Evolutionary conservation across 2,797 vertebrate genomes (phyloP).

Genomic region (Silurus aristotelis): DNA sequence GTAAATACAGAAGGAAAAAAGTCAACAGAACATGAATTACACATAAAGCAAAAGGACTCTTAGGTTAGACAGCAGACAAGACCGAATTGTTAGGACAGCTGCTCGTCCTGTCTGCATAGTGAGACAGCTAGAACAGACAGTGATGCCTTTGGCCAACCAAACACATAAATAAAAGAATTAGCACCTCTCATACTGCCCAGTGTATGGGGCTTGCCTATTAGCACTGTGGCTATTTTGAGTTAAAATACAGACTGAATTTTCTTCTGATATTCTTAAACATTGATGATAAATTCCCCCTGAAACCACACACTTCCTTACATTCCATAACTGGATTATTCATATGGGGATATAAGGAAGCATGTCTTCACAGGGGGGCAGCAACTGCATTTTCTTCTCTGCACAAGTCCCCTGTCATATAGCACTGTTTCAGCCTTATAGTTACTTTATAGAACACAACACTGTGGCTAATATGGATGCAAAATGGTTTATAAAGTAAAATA

Average conservation of each 20-base stretch:
- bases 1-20: background rate
- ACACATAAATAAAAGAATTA: slow-evolving; percentile 43
- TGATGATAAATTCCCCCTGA: slow-evolving; percentile 73
- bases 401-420: slow-evolving; percentile 69
- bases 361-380: slow-evolving; percentile 81
- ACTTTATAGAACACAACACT: slow-evolving; percentile 58
- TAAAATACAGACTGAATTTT: background rate
- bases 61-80: slow-evolving; percentile 44
- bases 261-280: background rate
- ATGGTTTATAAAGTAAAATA: background rate
- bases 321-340: slow-evolving; percentile 95
- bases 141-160: slow-evolving; percentile 51
- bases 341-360: slow-evolving; percentile 99
- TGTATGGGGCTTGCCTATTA: background rate
- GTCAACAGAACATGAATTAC: background rate
- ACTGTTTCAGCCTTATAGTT: slow-evolving; percentile 46
- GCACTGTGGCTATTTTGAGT: background rate
- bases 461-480: background rate
- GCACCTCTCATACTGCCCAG: slow-evolving; percentile 19
- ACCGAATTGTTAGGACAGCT: slow-evolving; percentile 67
- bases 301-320: slow-evolving; percentile 99
- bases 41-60: slow-evolving; percentile 69
- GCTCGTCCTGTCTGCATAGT: slow-evolving; percentile 74
- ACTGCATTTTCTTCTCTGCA: slow-evolving; percentile 64
- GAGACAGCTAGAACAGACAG: slow-evolving; percentile 54